Evolutionary conservation across 2,113 vertebrate species (phyloP).

Genomic region (Sprattus sprattus): DNA sequence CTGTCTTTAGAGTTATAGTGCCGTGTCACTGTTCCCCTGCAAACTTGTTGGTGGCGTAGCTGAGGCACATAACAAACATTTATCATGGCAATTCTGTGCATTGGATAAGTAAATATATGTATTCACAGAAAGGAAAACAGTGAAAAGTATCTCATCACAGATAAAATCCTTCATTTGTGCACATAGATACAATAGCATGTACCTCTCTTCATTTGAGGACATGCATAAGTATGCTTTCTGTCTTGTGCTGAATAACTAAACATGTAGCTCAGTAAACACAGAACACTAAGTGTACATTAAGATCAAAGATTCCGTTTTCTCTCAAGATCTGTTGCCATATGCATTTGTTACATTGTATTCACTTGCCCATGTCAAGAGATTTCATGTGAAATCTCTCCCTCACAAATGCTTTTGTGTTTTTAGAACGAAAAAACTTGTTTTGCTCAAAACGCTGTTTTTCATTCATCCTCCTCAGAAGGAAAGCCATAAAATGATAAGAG

Average conservation of each 20-base stretch:
- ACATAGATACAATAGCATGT: background rate
- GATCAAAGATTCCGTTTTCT: background rate
- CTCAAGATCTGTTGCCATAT: background rate
- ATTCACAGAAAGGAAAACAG: no score
- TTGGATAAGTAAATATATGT: no score
- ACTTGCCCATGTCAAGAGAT: background rate
- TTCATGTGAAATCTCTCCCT: background rate
- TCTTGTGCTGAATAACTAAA: no score
- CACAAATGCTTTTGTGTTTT: background rate
- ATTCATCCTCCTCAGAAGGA: background rate
- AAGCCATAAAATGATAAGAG: conserved; percentile 5
- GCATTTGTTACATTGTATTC: background rate
- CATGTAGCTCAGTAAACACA: no score
- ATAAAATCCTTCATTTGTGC: no score
- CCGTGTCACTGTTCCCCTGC: background rate
- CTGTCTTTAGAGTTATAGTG: conserved; percentile 1
- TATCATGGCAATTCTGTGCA: background rate
- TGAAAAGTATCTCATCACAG: no score
- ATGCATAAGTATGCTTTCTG: background rate
- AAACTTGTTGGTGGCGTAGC: background rate
- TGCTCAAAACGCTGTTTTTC: background rate
- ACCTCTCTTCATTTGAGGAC: background rate
- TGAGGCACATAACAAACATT: background rate
- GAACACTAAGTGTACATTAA: background rate
- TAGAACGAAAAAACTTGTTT: background rate